These are phyloP conservation scores for Seladonia tumulorum DNA, from an alignment of 2,888 invertebrate genomes.

Conservation along the genomic window DNA sequence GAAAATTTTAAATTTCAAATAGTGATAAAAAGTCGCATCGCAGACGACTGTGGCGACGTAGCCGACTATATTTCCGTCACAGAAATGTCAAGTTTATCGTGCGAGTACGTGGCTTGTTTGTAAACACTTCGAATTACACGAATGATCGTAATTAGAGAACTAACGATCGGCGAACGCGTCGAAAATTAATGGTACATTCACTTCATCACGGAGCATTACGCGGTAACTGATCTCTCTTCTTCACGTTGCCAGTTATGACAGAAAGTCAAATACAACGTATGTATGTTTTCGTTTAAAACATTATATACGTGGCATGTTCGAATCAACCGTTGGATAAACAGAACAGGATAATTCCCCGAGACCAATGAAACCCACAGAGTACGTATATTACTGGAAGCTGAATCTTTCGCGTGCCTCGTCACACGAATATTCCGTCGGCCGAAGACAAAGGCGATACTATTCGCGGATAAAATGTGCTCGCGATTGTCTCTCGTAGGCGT, in stretches of 20 bases:
- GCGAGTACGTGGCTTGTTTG: neutral
- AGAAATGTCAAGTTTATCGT: conserved; percentile 48
- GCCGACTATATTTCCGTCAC: neutral
- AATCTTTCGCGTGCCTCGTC: neutral
- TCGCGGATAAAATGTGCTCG: conserved; percentile 27
- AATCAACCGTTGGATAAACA: neutral
- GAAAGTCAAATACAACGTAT: neutral
- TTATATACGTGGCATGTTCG: neutral
- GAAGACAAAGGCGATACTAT: conserved; percentile 45
- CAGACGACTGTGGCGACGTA: neutral
- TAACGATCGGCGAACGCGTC: neutral
- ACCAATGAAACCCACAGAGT: neutral
- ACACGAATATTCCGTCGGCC: neutral
- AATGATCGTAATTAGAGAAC: conserved; percentile 1
- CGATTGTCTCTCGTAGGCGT: conserved; percentile 54
- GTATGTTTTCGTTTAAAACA: neutral
- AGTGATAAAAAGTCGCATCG: neutral
- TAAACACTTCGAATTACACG: conserved; percentile 16
- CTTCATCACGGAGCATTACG: neutral
- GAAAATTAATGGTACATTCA: conserved; percentile 5
- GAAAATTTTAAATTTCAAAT: neutral
- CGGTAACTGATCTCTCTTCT: neutral
- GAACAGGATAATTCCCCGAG: neutral
- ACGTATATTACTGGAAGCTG: neutral
- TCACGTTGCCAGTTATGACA: neutral